Percentiles rank a stretch among this genome's conserved stretches.
phyloP scores from a whole-genome alignment of 2,888 invertebrate species.

The Drosophila macrospina region DNA sequence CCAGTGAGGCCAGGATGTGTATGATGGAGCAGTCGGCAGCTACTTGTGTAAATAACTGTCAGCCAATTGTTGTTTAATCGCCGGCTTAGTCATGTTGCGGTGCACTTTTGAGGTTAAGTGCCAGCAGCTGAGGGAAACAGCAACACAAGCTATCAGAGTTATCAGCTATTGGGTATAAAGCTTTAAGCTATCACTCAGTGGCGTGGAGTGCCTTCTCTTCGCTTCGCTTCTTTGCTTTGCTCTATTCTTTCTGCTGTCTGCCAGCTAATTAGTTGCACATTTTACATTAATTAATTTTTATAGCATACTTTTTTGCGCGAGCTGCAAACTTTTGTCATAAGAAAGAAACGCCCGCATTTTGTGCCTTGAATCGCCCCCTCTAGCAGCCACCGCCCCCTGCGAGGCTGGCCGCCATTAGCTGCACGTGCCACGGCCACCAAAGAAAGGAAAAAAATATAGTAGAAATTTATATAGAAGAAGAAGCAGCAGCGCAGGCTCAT shows the following conservation, averaged over 20 bases:
- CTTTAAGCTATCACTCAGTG: slow-evolving; percentile 9
- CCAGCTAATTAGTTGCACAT: slow-evolving; percentile 79
- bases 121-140: slow-evolving; percentile 20
- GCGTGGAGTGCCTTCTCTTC: neutral
- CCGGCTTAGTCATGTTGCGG: slow-evolving; percentile 69
- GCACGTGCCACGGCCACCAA: slow-evolving; percentile 64
- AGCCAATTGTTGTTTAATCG: slow-evolving; percentile 82
- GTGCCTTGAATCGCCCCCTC: slow-evolving; percentile 25
- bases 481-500: slow-evolving; percentile 14
- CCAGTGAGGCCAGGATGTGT: slow-evolving; percentile 7
- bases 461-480: slow-evolving; percentile 1
- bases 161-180: slow-evolving; percentile 11
- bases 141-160: slow-evolving; percentile 3
- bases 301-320: slow-evolving; percentile 62
- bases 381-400: slow-evolving; percentile 2
- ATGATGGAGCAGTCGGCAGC: slow-evolving; percentile 46
- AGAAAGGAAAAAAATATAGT: neutral
- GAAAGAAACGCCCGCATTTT: slow-evolving; percentile 64
- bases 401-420: slow-evolving; percentile 61
- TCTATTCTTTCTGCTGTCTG: slow-evolving; percentile 17
- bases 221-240: neutral
- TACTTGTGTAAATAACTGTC: slow-evolving; percentile 81
- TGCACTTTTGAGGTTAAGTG: slow-evolving; percentile 75
- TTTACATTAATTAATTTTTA: slow-evolving; percentile 80
- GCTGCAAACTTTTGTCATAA: slow-evolving; percentile 78